Base-by-base conservation (phyloP, 2,888 invertebrate species). In the Diachrysia chrysitis region DNA sequence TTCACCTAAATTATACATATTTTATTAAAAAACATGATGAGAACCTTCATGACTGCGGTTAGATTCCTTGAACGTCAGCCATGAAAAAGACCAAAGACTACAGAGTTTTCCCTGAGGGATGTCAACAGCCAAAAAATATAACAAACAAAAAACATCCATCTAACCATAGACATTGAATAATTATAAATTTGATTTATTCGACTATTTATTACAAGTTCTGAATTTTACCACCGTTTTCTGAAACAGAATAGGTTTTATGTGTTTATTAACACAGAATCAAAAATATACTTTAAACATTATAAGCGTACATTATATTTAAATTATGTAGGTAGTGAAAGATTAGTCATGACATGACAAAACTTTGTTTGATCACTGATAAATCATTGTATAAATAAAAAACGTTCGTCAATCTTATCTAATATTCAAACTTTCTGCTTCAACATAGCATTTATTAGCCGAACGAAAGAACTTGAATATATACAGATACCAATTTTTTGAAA, bases 1-100 rank as follows among this genome's bases (percentile, higher is more conserved):
- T 90, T 90, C 81, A 76, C 58, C 57, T 68, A 46, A 73, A 81
- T 82, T 78, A 65, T 66, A 57, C 21, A 67, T 77, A 83, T 76
- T 86, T 84, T 83, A 87, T 76, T 78, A 66, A 87, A 89, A 86
- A 83, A 88, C 84, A 81, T 77, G 76, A 76, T 85, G 72, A 90
- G 84, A 90, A 95, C 95, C 95, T 95, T 95, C 95, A 95, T 95
- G 94, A 94, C 95, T 92, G 89, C 93, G 87, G 89, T 87, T 89
- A 85, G 87, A 85, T 88, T 87, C 90, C 89, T 83, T 78, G 93
- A 92, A 94, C 93, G 94, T 94, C 94, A 94, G 95, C 95, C 95
- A 95, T 95, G 95, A 94, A 95, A 95, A 95, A 94, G 94, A 91
- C 91, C 90, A 92, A 46, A 89, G 81, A 89, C 46, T 75, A 86